Evolutionary conservation across 2,888 invertebrate genomes (phyloP).

Genomic region (Drosophila mulleri): DNA sequence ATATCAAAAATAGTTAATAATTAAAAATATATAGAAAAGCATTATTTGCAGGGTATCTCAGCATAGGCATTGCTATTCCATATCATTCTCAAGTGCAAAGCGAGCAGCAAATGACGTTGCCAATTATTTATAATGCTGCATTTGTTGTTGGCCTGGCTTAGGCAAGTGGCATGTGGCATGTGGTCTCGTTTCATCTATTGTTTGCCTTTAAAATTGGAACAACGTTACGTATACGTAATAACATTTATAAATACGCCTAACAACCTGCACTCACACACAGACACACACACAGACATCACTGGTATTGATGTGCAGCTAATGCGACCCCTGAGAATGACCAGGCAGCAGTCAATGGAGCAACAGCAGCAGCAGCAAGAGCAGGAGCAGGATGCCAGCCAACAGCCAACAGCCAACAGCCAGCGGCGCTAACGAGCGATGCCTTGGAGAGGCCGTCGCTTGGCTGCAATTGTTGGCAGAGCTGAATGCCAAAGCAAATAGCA

Average conservation of each 20-base stretch:
- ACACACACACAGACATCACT: background rate
- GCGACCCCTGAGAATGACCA: conserved; percentile 76
- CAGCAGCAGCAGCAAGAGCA: conserved; percentile 2
- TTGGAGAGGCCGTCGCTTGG: conserved; percentile 68
- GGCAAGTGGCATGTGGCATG: conserved; percentile 16
- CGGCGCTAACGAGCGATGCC: conserved; percentile 80
- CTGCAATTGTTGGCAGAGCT: conserved; percentile 80
- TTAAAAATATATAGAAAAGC: too few species aligned
- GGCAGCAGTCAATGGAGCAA: conserved; percentile 33
- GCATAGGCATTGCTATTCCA: background rate
- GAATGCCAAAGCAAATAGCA: conserved; percentile 82
- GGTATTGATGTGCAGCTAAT: conserved; percentile 79
- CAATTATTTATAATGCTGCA: conserved; percentile 45
- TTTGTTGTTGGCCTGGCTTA: conserved; percentile 18
- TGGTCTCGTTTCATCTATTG: conserved; percentile 35
- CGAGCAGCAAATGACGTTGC: conserved; percentile 29
- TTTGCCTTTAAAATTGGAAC: conserved; percentile 72
- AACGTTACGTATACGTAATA: conserved; percentile 77
- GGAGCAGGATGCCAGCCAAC: conserved; percentile 11
- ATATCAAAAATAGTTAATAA: too few species aligned
- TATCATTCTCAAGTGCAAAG: background rate
- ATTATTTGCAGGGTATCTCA: background rate
- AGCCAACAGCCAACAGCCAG: conserved; percentile 24
- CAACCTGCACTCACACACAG: conserved; percentile 33
- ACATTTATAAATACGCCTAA: conserved; percentile 81